Conservation (phyloP, 2,113 vertebrate species). For the Sigmodon hispidus region DNA sequence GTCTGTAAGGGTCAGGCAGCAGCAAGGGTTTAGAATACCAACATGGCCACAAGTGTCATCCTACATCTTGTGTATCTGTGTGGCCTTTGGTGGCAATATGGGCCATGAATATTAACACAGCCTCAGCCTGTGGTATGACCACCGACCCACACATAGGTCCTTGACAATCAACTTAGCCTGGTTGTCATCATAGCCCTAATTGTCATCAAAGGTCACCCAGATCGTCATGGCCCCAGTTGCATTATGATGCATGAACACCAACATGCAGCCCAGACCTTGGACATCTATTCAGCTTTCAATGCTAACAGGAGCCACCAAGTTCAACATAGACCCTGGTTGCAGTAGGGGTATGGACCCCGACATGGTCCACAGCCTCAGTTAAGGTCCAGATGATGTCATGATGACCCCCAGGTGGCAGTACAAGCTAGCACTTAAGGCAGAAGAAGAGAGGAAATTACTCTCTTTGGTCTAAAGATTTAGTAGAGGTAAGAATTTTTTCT, state of each 20-base stretch:
- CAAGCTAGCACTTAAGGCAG: too few relatives aligned
- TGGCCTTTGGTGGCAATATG: neutral
- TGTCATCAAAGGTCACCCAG: neutral
- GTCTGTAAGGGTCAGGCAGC: too few relatives aligned
- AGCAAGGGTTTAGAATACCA: too few relatives aligned
- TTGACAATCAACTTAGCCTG: too few relatives aligned
- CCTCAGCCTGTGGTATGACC: neutral
- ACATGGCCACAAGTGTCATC: neutral
- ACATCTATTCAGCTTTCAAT: neutral
- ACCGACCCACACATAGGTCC: neutral
- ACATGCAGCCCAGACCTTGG: neutral
- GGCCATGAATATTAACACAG: neutral
- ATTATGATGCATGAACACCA: neutral
- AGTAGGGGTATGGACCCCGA: too few relatives aligned
- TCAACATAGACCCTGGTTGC: too few relatives aligned
- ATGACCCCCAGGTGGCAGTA: too few relatives aligned
- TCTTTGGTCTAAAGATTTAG: too few relatives aligned
- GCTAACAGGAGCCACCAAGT: neutral
- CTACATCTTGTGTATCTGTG: neutral
- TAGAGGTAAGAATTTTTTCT: too few relatives aligned
- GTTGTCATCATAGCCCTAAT: neutral
- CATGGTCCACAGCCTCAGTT: too few relatives aligned
- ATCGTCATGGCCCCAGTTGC: neutral
- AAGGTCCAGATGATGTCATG: too few relatives aligned
- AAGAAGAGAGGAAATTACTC: too few relatives aligned